A percentile compares a stretch with the other conserved stretches of the same genome.
Evolutionary conservation across 2,113 vertebrate genomes (phyloP).

Genomic region (Phycodurus eques): DNA sequence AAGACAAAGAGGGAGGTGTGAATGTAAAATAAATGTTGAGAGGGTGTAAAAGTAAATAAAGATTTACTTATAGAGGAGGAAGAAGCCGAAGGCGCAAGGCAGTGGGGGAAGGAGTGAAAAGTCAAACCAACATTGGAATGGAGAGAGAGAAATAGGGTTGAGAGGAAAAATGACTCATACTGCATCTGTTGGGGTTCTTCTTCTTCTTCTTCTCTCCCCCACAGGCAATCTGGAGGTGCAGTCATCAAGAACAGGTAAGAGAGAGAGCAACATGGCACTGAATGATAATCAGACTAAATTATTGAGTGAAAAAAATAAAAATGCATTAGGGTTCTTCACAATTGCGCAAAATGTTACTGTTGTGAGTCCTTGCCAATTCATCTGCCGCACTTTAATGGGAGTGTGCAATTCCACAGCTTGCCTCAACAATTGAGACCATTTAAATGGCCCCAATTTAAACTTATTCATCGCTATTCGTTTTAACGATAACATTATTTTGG

Average conservation of each 20-base stretch:
- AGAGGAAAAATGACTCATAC: conserved; percentile 61
- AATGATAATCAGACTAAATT: conserved; percentile 61
- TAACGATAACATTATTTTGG: not conserved
- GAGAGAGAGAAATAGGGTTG: conserved; percentile 20
- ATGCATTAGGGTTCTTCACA: conserved; percentile 18
- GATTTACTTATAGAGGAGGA: not conserved
- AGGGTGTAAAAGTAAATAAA: conserved; percentile 38
- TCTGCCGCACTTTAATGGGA: conserved; percentile 49
- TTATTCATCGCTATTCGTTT: not conserved
- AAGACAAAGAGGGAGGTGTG: conserved; percentile 31
- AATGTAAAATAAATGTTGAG: conserved; percentile 19
- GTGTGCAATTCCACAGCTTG: conserved; percentile 17
- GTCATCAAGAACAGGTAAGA: conserved; percentile 73
- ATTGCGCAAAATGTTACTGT: conserved; percentile 19
- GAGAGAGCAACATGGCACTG: conserved; percentile 38
- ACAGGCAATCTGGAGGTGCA: conserved; percentile 74
- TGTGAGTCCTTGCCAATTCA: conserved; percentile 20
- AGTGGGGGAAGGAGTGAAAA: conserved; percentile 26
- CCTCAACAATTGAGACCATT: conserved; percentile 3
- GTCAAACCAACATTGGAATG: conserved; percentile 11
- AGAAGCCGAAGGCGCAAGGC: not conserved
- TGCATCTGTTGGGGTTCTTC: conserved; percentile 37
- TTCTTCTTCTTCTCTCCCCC: conserved; percentile 22
- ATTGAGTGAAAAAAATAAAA: conserved; percentile 25
- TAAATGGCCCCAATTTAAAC: not conserved